Conservation (phyloP, 2,797 vertebrate genomes). For the Sparidentex hasta region DNA sequence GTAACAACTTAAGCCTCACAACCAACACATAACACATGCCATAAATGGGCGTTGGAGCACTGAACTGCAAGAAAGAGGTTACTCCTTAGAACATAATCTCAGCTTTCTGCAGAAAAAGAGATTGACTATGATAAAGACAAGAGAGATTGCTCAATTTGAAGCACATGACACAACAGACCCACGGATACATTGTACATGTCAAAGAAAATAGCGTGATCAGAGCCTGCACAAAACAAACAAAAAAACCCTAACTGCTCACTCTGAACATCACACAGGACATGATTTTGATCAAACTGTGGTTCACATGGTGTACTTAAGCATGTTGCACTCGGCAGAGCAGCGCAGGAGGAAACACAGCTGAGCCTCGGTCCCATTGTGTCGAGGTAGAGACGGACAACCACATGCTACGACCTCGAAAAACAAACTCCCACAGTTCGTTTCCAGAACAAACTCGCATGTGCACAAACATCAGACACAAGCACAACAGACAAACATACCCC, state of each 20-base stretch:
- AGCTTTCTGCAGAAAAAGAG: constrained; percentile 3
- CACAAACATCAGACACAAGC: constrained; percentile 15
- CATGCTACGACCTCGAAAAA: constrained; percentile 67
- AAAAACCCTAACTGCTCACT: constrained; percentile 1
- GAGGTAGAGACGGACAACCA: constrained; percentile 65
- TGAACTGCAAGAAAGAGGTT: constrained; percentile 18
- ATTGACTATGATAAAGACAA: not conserved
- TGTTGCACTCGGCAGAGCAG: constrained; percentile 10
- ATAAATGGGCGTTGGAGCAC: not conserved
- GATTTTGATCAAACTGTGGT: constrained; percentile 19
- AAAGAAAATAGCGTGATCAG: not conserved
- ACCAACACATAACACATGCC: not conserved
- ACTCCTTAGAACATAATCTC: constrained; percentile 17
- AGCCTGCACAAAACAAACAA: no score
- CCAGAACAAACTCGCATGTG: constrained; percentile 25
- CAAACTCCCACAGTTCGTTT: constrained; percentile 60
- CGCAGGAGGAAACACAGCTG: constrained; percentile 63
- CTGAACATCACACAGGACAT: not conserved
- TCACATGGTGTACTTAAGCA: not conserved
- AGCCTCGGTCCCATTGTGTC: constrained; percentile 46
- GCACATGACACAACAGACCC: not conserved
- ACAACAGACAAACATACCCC: constrained; percentile 1
- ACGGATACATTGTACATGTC: not conserved
- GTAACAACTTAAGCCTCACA: not conserved
- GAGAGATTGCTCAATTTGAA: not conserved